Base-by-base conservation (phyloP, 2,797 vertebrate genomes). In the Halcyon smyrnensis region DNA sequence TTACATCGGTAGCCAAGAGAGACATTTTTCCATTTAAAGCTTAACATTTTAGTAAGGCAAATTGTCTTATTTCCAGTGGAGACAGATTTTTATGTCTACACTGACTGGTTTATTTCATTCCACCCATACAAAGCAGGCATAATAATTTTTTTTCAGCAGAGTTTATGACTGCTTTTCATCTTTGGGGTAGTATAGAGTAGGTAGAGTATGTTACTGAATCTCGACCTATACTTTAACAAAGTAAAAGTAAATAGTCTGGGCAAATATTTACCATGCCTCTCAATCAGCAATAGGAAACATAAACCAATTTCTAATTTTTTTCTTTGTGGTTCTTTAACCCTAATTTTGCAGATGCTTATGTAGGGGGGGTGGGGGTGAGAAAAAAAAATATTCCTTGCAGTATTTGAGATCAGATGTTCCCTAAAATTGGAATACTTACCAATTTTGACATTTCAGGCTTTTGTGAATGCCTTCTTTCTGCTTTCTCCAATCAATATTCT, bases 11-110 rank as follows among this genome's bases (percentile, higher is more conserved):
- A 95, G 69, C 27, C 75, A 88, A 77, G 65, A 74, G 1, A 21
- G 27, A 32, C 15, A 28, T 95, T 82, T 96, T 96, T 71, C 76
- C 63, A 57, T 84, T 93, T 96, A 84, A 93, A 88, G 20, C 25
- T 51, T 86, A 81, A 69, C 28, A 63, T 87, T 93, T 91, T 81
- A 69, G 54, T 59, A 82, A 62, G 23, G 50, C 28, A 90, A 90
- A 88, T 69, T 81, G 16, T 67, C 59, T 65, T 86, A 6, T 84
- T 91, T 36, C 4, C 23, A 67, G 20, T 14, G 10, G 30, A 67
- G 59, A 59, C 8, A 36, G 41, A n/a, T 79, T 91, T 95, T 91
- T 88, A 51, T 69, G 41, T 60, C 62, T 75, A 45, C 1, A 1
- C 14, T 75, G 78, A 62, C 62, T 78, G 27, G 0, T 73, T 89